These are phyloP conservation scores for Tapera naevia DNA, from an alignment of 2,797 vertebrate species.

Conservation along the genomic window DNA sequence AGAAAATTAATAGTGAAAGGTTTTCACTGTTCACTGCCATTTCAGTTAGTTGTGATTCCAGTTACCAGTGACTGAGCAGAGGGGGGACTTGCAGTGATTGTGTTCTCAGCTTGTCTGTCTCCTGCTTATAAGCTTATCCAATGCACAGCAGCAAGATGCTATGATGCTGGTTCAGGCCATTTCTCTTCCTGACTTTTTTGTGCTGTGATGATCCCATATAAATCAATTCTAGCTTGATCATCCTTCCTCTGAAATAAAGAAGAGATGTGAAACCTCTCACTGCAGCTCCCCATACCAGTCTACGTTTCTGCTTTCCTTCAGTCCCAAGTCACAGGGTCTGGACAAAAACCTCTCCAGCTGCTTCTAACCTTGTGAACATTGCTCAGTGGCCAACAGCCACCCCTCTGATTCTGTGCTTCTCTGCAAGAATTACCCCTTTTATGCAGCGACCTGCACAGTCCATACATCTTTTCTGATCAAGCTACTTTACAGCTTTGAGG, in stretches of 20 bases:
- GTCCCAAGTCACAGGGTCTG: neutral
- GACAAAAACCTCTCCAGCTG: neutral
- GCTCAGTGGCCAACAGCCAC: neutral
- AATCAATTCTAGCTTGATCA: neutral
- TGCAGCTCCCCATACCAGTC: neutral
- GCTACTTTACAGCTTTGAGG: neutral
- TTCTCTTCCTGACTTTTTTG: neutral
- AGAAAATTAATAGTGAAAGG: neutral
- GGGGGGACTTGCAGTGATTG: neutral
- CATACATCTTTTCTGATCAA: neutral
- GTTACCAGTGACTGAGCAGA: neutral
- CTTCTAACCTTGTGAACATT: neutral
- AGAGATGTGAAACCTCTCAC: neutral
- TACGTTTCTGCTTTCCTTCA: neutral
- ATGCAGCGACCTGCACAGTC: neutral
- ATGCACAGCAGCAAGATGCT: neutral
- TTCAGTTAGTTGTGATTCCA: neutral
- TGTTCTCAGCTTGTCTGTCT: neutral
- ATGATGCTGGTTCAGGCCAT: neutral
- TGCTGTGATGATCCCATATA: neutral
- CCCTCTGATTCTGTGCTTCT: neutral
- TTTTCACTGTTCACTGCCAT: neutral
- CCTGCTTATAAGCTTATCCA: neutral
- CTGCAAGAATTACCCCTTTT: neutral
- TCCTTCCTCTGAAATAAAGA: neutral